Evolutionary conservation across 2,888 invertebrate species (phyloP), one percentile per base, ranked within the genome.

Genomic region (Microdon myrmicae): DNA sequence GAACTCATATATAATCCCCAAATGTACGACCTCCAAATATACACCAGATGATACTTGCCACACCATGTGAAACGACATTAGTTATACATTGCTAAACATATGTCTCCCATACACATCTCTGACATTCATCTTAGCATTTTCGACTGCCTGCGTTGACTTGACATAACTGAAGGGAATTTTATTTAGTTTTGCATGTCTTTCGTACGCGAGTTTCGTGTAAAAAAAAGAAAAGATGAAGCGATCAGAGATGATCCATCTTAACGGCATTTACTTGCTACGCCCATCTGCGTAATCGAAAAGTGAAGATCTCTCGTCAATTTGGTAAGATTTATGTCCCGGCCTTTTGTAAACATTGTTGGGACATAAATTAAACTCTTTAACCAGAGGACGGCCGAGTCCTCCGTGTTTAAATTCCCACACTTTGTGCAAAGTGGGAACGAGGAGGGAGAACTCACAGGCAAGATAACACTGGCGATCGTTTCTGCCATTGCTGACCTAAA

Each of bases 181-280:
- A n/a, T n/a, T n/a, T n/a, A n/a, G n/a, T n/a, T n/a, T n/a, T n/a
- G n/a, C n/a, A n/a, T n/a, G n/a, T n/a, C n/a, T n/a, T n/a, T n/a
- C n/a, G n/a, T n/a, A n/a, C n/a, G n/a, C n/a, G n/a, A n/a, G n/a
- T n/a, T n/a, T n/a, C n/a, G n/a, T n/a, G n/a, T n/a, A n/a, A n/a
- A n/a, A n/a, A n/a, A n/a, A n/a, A n/a, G n/a, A n/a, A n/a, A n/a
- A n/a, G n/a, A n/a, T n/a, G n/a, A n/a, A n/a, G n/a, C n/a, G n/a
- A n/a, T n/a, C n/a, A n/a, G n/a, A n/a, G 23, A 49, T 49, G 49
- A 56, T 56, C 61, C 51, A 47, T 64, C 51, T 45, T 38, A 22
- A 38, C 51, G 47, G 58, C 64, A 64, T 64, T 64, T 64, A 58
- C 53, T 58, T 23, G 51, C 17, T 47, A 64, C 61, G 56, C 61